Evolutionary conservation across 1,140 invertebrate species (phyloP), one percentile per base, ranked within the genome.

Genomic region (Rhopalosiphum maidis): DNA sequence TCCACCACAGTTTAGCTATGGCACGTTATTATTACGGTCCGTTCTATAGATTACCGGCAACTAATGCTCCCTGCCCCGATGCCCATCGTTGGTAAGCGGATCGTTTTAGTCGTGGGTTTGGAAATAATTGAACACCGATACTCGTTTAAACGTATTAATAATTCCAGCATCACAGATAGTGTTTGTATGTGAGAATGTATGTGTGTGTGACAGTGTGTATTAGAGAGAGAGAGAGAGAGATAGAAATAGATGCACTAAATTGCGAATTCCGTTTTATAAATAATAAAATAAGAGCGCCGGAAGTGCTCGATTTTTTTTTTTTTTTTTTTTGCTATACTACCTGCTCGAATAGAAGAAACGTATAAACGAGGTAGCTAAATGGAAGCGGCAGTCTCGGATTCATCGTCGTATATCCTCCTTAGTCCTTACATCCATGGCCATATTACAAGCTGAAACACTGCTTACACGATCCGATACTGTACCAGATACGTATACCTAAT

Each of bases 141-240:
- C 60, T 77, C 60, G 60, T 77, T 77, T 77, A n/a, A 77, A 77
- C 60, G n/a, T 77, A 77, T 77, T n/a, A 77, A 77, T 77, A 77
- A 77, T 77, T 77, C 60, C 60, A 15, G 60, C 60, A 35, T n/a
- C n/a, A n/a, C 60, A 18, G 60, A 77, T 18, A 77, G 60, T n/a
- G n/a, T 77, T 77, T 30, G 60, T 30, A 6, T n/a, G 60, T 15
- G 30, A n/a, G 30, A n/a, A 11, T 60, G 25, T 60, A 25, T 30
- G 25, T 60, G 25, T 60, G 25, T 60, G 55, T 30, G 55, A 30
- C 25, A 30, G 9, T 60, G 30, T 30, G 9, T 60, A 30, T 60
- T 2, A 11, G 55, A 30, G 55, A 11, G 55, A 30, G 0, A 60
- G 54, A 55, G 51, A 54, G 51, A 54, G 51, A 41, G 37, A 37